A percentile compares a stretch with the other conserved stretches of the same genome.
These are phyloP conservation scores for Hedya salicella DNA, from an alignment of 2,888 invertebrate genomes.

Conservation along the genomic window DNA sequence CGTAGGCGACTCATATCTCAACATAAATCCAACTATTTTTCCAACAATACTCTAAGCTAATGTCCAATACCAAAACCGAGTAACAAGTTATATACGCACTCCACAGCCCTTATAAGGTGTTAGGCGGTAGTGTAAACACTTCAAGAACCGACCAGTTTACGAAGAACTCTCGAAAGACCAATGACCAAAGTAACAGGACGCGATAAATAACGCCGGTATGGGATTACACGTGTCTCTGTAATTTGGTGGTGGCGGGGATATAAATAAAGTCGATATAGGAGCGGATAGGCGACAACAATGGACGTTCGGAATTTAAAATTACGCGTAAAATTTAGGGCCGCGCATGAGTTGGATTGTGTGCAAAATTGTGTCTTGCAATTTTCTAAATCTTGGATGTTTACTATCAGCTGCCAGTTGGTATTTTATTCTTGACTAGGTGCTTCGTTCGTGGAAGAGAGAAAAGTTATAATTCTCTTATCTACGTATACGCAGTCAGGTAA, in stretches of 20 bases:
- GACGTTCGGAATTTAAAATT: slow-evolving; percentile 77
- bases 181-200: slow-evolving; percentile 35
- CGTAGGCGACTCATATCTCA: slow-evolving; percentile 27
- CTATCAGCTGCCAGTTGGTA: neutral
- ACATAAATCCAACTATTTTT: slow-evolving; percentile 36
- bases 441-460: too few relatives aligned
- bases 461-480: too few relatives aligned
- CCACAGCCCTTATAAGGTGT: slow-evolving; percentile 65
- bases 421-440: neutral
- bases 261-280: slow-evolving; percentile 72
- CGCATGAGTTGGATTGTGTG: slow-evolving; percentile 43
- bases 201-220: slow-evolving; percentile 39
- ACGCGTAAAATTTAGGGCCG: slow-evolving; percentile 71
- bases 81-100: slow-evolving; percentile 52
- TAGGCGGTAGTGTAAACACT: slow-evolving; percentile 57
- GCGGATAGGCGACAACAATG: slow-evolving; percentile 76
- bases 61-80: slow-evolving; percentile 42
- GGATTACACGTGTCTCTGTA: slow-evolving; percentile 46
- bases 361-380: neutral
- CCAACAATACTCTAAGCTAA: slow-evolving; percentile 44
- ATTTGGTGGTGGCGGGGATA: slow-evolving; percentile 58
- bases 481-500: too few relatives aligned
- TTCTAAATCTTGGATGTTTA: neutral
- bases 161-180: slow-evolving; percentile 47
- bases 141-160: slow-evolving; percentile 48